A percentile compares a stretch with the other conserved stretches of the same genome.
Conservation (phyloP, 2,888 invertebrate species). For the Auanema sp. region DNA sequence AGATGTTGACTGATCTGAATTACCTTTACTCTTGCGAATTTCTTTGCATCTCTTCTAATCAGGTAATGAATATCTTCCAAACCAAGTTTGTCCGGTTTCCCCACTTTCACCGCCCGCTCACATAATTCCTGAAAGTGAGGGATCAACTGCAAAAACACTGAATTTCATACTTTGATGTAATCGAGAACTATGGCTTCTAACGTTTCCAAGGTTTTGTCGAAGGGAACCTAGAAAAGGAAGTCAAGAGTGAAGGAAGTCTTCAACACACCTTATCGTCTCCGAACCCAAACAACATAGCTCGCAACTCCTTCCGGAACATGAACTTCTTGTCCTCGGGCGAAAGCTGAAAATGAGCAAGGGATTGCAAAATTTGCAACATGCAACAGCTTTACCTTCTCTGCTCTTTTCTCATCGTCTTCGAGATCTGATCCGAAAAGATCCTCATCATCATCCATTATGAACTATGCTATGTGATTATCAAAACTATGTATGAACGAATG, state of each 20-base stretch:
- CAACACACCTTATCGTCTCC: constrained; percentile 87
- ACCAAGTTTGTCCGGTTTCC: constrained; percentile 88
- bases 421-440: constrained; percentile 44
- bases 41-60: constrained; percentile 91
- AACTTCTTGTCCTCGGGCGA: constrained; percentile 42
- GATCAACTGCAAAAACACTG: not conserved
- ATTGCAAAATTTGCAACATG: not conserved
- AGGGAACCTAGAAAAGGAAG: constrained; percentile 71
- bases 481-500: too few species aligned
- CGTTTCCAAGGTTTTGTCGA: constrained; percentile 95
- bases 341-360: constrained; percentile 1
- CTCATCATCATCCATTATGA: constrained; percentile 45
- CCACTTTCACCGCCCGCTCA: constrained; percentile 51
- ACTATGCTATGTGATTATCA: too few species aligned
- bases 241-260: not conserved
- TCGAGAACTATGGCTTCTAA: constrained; percentile 96
- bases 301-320: constrained; percentile 72
- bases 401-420: constrained; percentile 36
- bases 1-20: not conserved
- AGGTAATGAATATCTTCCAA: constrained; percentile 91
- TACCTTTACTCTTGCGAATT: constrained; percentile 89
- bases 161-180: constrained; percentile 71
- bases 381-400: constrained; percentile 20
- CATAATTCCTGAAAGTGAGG: constrained; percentile 22
- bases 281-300: constrained; percentile 99